Conservation (phyloP, 2,888 invertebrate genomes). For the Drosophila leonis region DNA sequence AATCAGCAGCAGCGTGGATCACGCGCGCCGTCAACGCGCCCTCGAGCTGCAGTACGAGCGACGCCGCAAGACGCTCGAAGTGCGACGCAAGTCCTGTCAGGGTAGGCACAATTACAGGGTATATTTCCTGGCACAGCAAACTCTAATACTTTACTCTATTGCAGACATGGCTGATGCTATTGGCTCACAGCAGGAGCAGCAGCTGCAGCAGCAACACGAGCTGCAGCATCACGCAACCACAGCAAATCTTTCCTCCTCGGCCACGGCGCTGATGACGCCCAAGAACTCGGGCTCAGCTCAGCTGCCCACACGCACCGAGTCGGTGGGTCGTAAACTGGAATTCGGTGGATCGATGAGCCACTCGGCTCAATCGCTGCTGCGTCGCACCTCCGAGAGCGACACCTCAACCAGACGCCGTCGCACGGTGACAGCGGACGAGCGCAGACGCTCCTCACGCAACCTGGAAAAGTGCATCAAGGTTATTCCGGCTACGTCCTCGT, state of each 20-base stretch:
- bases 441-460: slow-evolving; percentile 85
- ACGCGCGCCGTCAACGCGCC: slow-evolving; percentile 84
- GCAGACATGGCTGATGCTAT: slow-evolving; percentile 63
- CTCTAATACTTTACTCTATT: not conserved
- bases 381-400: slow-evolving; percentile 85
- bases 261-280: slow-evolving; percentile 83
- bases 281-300: slow-evolving; percentile 65
- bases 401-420: slow-evolving; percentile 84
- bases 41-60: slow-evolving; percentile 85
- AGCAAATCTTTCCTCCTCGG: slow-evolving; percentile 77
- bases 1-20: slow-evolving; percentile 84
- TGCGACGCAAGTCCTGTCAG: slow-evolving; percentile 84
- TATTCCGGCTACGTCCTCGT: slow-evolving; percentile 84
- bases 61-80: slow-evolving; percentile 83
- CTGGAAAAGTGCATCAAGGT: slow-evolving; percentile 84
- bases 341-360: slow-evolving; percentile 82
- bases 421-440: slow-evolving; percentile 79
- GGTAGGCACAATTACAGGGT: slow-evolving; percentile 63
- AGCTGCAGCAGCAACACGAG: slow-evolving; percentile 37
- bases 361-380: slow-evolving; percentile 83
- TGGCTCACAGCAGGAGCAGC: slow-evolving; percentile 40
- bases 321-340: slow-evolving; percentile 83
- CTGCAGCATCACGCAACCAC: slow-evolving; percentile 35
- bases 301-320: slow-evolving; percentile 54
- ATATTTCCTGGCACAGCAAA: not conserved